These are phyloP conservation scores for Otis tarda DNA, from an alignment of 2,113 vertebrate species.

Conservation along the genomic window DNA sequence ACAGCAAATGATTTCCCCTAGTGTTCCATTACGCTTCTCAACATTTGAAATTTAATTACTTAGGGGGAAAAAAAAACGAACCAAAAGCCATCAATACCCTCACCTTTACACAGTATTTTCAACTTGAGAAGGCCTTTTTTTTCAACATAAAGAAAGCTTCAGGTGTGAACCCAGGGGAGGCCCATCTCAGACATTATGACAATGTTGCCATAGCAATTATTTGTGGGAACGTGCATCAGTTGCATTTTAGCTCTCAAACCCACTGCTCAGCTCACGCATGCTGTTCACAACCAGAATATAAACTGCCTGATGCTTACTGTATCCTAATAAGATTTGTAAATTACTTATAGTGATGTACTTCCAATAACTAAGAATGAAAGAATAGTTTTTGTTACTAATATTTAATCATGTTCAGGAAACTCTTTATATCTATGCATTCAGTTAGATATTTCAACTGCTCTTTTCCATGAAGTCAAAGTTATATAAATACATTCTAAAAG, in stretches of 20 bases:
- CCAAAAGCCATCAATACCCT: not conserved
- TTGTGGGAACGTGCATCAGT: conserved; percentile 53
- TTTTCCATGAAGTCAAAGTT: not conserved
- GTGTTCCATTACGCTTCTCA: conserved; percentile 54
- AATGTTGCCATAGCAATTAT: conserved; percentile 75
- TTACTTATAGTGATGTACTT: conserved; percentile 33
- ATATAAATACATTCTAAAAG: conserved; percentile 11
- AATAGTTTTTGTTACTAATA: conserved; percentile 1
- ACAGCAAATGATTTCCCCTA: not conserved
- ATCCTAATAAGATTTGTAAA: conserved; percentile 45
- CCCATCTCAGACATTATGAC: conserved; percentile 66
- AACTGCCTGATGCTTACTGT: conserved; percentile 45
- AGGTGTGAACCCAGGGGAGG: conserved; percentile 68
- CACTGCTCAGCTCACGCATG: conserved; percentile 31
- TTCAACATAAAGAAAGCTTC: conserved; percentile 67
- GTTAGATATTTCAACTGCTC: not conserved
- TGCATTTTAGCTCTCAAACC: conserved; percentile 41
- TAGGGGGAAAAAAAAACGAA: not conserved
- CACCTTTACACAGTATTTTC: conserved; percentile 44
- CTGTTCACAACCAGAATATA: conserved; percentile 48
- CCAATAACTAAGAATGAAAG: conserved; percentile 19
- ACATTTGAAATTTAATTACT: conserved; percentile 62
- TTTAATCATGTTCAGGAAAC: not conserved
- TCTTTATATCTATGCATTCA: not conserved
- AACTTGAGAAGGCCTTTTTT: conserved; percentile 58